Base-by-base conservation (phyloP, 1,140 invertebrate genomes). In the Cataglyphis hispanica region DNA sequence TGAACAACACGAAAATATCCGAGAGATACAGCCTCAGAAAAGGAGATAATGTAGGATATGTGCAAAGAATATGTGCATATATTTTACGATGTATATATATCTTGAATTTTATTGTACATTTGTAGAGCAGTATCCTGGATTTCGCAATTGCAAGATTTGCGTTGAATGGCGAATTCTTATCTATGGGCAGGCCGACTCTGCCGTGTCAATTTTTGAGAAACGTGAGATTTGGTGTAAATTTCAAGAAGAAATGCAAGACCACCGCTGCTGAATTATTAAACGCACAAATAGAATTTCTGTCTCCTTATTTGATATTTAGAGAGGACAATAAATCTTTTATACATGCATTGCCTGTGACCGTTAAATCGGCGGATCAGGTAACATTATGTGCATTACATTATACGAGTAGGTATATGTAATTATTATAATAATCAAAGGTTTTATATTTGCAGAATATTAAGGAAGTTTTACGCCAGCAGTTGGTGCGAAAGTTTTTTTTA, bases 401-500 rank as follows among this genome's bases (percentile, higher is more conserved):
- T 31, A 31, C 31, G 31, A 31, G n/a, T n/a, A n/a, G n/a, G n/a
- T n/a, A 64, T 16, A 34, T 34, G 34, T 34, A 7, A 63, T 74
- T 22, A 77, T 43, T 60, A 43, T 63, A 75, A 53, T 60, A 53
- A 86, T 69, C 7, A n/a, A 70, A 63, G n/a, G 70, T 43, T 50
- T 81, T 67, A 58, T 83, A 4, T 43, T 37, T 25, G 2, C n/a
- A 90, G 88, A 75, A 89, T 58, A 53, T 67, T 40, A 66, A 80
- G 16, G 95, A 96, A 88, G 90, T 92, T 87, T 95, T 95, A 46
- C 93, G 96, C 58, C 96, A 96, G 96, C 95, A 96, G 84, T 90
- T 98, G 22, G 96, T 96, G 0, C 94, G 96, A 76, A 95, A 97
- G 81, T 97, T 97, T 91, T 97, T 98, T 91, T 87, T 97, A 2